Evolutionary conservation across 30 jellyfish, hydroid and myxozoan genomes (phyloP).

Genomic region (Cassiopea andromeda): DNA sequence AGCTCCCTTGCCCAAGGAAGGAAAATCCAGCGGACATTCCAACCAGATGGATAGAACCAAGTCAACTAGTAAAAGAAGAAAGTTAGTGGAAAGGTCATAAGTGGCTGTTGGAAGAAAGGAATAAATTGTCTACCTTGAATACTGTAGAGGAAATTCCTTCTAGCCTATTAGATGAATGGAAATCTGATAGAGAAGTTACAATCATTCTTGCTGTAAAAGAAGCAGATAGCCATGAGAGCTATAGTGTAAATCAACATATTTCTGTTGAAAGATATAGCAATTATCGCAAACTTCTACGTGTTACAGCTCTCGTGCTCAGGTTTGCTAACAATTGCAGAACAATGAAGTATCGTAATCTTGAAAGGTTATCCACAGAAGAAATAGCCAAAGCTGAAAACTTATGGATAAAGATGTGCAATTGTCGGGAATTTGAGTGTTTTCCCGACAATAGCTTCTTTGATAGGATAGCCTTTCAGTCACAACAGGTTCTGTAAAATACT

Average conservation of each 20-base stretch:
- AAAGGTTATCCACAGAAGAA: constrained; percentile 1
- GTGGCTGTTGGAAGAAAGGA: neutral
- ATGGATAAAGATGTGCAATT: neutral
- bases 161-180: neutral
- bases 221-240: neutral
- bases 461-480: too few species aligned
- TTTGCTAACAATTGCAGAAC: constrained; percentile 6
- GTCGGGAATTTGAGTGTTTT: too few species aligned
- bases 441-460: too few species aligned
- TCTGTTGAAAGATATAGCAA: neutral
- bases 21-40: constrained; percentile 68
- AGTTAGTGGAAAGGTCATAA: constrained; percentile 36
- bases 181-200: neutral
- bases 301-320: constrained; percentile 37
- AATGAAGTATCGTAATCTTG: neutral
- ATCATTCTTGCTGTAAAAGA: neutral
- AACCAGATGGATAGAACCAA: neutral
- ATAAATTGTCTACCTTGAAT: neutral
- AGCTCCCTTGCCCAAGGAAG: constrained; percentile 32
- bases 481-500: too few species aligned
- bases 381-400: neutral
- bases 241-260: neutral
- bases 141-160: neutral
- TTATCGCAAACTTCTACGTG: constrained; percentile 3
- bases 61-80: neutral